phyloP scores from a whole-genome alignment of 2,888 invertebrate genomes.

The Epinotia brunnichana region DNA sequence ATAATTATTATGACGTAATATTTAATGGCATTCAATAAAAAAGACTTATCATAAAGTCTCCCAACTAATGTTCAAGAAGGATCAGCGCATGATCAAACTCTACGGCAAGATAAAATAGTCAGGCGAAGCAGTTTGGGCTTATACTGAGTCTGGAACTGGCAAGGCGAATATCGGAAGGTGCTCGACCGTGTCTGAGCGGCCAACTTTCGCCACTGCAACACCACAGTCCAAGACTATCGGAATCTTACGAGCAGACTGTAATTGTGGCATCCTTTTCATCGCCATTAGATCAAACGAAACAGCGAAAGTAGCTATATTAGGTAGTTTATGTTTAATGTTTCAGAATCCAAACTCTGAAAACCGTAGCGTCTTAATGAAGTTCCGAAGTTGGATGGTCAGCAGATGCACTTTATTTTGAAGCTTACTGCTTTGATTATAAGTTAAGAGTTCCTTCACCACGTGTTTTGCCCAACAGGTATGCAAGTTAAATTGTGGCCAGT shows the following conservation, averaged over 20 bases:
- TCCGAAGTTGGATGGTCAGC: constrained; percentile 60
- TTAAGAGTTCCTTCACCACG: constrained; percentile 51
- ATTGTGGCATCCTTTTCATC: constrained; percentile 14
- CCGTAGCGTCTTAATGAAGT: constrained; percentile 78
- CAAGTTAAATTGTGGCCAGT: constrained; percentile 60
- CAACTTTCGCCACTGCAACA: constrained; percentile 67
- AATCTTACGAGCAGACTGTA: constrained; percentile 9
- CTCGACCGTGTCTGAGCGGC: constrained; percentile 66
- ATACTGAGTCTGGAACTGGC: constrained; percentile 22
- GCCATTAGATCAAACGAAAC: constrained; percentile 12
- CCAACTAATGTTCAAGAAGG: constrained; percentile 58
- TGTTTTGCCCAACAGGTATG: constrained; percentile 46
- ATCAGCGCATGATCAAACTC: constrained; percentile 57
- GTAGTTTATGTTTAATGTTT: constrained; percentile 29
- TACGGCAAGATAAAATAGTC: constrained; percentile 47
- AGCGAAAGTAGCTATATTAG: constrained; percentile 3
- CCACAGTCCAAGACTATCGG: constrained; percentile 10
- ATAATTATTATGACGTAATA: background rate
- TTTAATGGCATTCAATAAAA: background rate
- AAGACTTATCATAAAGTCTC: background rate
- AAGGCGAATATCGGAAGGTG: constrained; percentile 50
- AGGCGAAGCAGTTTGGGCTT: constrained; percentile 16
- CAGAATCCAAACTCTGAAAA: constrained; percentile 51
- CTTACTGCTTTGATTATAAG: constrained; percentile 57
- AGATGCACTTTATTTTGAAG: constrained; percentile 54